phyloP scores from a whole-genome alignment of 2,888 invertebrate genomes.

The Saturnia japonica region DNA sequence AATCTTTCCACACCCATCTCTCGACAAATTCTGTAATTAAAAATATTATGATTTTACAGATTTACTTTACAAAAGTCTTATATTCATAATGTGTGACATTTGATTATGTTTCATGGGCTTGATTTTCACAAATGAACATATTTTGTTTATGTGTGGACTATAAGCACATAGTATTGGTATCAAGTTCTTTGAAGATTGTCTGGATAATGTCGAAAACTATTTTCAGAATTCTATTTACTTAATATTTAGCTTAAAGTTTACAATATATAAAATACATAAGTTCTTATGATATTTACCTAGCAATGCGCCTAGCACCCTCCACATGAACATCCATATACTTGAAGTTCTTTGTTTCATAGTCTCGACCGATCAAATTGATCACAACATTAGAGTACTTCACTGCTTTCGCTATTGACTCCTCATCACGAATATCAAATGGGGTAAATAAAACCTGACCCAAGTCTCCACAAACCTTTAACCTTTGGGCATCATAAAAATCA shows the following conservation, averaged over 20 bases:
- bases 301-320: conserved; percentile 91
- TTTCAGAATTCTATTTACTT: background rate
- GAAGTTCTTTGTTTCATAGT: conserved; percentile 96
- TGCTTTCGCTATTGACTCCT: conserved; percentile 90
- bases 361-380: conserved; percentile 95
- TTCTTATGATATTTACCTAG: conserved; percentile 77
- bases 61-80: background rate
- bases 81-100: background rate
- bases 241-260: background rate
- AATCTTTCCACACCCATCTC: conserved; percentile 94
- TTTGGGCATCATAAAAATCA: conserved; percentile 89
- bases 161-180: too few relatives aligned
- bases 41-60: conserved; percentile 4
- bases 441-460: conserved; percentile 96
- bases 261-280: background rate
- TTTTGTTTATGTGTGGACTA: background rate
- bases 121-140: background rate
- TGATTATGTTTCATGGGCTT: background rate
- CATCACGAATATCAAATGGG: conserved; percentile 92
- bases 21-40: conserved; percentile 75
- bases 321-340: conserved; percentile 93
- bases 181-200: too few relatives aligned
- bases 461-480: conserved; percentile 94
- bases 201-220: too few relatives aligned
- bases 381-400: conserved; percentile 98